Base-by-base conservation (phyloP, 2,113 vertebrate genomes). In the Amblyopsis rosae region DNA sequence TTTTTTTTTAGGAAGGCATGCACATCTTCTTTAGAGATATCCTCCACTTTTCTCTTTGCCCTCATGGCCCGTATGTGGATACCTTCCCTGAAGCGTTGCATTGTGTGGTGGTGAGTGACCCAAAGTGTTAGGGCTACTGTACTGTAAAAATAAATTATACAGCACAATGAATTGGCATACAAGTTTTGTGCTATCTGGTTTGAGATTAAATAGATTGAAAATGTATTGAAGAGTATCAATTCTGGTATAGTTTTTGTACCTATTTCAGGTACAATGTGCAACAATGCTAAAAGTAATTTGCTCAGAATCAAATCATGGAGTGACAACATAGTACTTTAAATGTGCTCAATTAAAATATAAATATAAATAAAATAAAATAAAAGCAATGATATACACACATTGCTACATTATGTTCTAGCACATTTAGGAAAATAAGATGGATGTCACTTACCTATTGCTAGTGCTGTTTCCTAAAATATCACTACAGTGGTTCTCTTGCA, bases 31-130 rank as follows among this genome's bases (percentile, higher is more conserved):
- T 95, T 97, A 45, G 94, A 97, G 85, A 99, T 94, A 87, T 93
- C 96, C 76, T 97, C 95, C 62, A 99, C 94, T 91, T 95, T 98
- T 91, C 96, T 96, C 92, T 95, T 98, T 0, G 97, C 97, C 90
- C 94, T 90, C 74, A 96, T 93, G 1, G 97, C 95, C 77, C 96
- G 96, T 77, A 96, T 95, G 70, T 96, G 93, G 54, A 98, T 95
- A 13, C 94, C 90, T 84, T 98, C 94, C 66, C 96, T 96, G 85
- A 98, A 76, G 35, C 94, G 93, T 72, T 97, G 96, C 94, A 98
- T 96, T 81, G 90, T 94, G 87, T 88, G 93, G 63, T 85, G 90
- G 3, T 77, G 33, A 74, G 3, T 77, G 33, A 74, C 86, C 17
- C 26, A 50, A 64, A 46, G 67, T 15, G 3, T 48, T 65, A 7